phyloP scores from a whole-genome alignment of 2,888 invertebrate genomes.

The Mystacides longicornis region DNA sequence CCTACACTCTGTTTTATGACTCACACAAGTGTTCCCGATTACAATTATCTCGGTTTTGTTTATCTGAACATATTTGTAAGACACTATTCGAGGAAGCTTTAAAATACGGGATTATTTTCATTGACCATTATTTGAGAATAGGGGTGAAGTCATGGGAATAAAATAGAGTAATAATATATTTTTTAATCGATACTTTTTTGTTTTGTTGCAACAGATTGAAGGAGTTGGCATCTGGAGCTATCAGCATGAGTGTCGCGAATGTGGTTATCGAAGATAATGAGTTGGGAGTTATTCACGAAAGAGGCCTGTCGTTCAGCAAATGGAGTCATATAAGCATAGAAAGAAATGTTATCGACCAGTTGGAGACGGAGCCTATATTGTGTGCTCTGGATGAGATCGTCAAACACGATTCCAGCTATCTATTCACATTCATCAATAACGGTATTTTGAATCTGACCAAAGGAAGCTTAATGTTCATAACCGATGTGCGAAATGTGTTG shows the following conservation, averaged over 20 bases:
- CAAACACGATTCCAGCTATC: slow-evolving; percentile 13
- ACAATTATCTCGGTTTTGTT: no score
- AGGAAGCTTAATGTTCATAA: slow-evolving; percentile 53
- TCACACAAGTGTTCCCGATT: no score
- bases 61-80: no score
- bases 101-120: no score
- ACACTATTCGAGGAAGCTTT: no score
- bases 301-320: slow-evolving; percentile 56
- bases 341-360: slow-evolving; percentile 55
- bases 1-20: no score
- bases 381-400: not conserved
- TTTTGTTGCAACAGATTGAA: slow-evolving; percentile 44
- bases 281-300: slow-evolving; percentile 50
- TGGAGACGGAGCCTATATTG: slow-evolving; percentile 43
- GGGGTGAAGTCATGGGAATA: no score
- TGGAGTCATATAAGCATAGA: slow-evolving; percentile 59
- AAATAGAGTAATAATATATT: no score
- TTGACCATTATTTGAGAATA: no score
- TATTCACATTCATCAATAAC: slow-evolving; percentile 45
- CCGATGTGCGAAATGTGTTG: slow-evolving; percentile 27
- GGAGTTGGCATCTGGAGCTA: slow-evolving; percentile 54
- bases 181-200: not conserved
- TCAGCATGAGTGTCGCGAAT: slow-evolving; percentile 56
- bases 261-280: slow-evolving; percentile 54
- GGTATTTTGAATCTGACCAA: slow-evolving; percentile 45